A percentile compares a stretch with the other conserved stretches of the same genome.
Conservation (phyloP, 2,797 vertebrate species). For the Macropodus opercularis region DNA sequence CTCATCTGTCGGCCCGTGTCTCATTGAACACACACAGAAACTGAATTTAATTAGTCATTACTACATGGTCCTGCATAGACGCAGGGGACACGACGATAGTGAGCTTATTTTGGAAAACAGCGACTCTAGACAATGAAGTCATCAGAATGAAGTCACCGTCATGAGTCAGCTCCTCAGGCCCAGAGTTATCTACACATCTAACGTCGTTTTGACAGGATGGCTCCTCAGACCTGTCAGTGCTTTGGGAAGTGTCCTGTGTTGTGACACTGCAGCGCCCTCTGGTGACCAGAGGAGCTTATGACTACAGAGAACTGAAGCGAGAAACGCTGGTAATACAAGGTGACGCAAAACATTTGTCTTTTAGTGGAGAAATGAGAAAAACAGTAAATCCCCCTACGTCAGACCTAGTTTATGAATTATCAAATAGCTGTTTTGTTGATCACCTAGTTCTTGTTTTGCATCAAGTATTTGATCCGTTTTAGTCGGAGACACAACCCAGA, state of each 20-base stretch:
- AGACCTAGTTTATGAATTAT: background rate
- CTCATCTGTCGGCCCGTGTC: no score
- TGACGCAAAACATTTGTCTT: no score
- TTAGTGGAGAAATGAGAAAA: no score
- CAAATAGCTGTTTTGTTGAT: background rate
- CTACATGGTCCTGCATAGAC: background rate
- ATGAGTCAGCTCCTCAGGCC: slow-evolving; percentile 7
- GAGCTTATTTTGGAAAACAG: slow-evolving; percentile 32
- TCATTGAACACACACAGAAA: no score
- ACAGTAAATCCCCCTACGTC: no score
- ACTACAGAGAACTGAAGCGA: no score
- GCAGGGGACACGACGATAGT: slow-evolving; percentile 9
- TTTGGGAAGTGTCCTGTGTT: no score
- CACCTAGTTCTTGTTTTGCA: no score
- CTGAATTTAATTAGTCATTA: slow-evolving; percentile 16
- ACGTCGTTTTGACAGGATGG: slow-evolving; percentile 4
- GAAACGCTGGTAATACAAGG: no score
- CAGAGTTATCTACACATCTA: slow-evolving; percentile 14
- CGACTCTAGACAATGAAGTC: slow-evolving; percentile 41
- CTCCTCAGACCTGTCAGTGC: no score
- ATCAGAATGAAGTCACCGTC: slow-evolving; percentile 33
- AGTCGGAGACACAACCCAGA: no score
- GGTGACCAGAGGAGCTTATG: background rate
- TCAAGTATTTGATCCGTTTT: no score
- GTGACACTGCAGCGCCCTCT: slow-evolving; percentile 33